Base-by-base conservation (phyloP, 1,140 invertebrate species). In the Drosophila baimaii region DNA sequence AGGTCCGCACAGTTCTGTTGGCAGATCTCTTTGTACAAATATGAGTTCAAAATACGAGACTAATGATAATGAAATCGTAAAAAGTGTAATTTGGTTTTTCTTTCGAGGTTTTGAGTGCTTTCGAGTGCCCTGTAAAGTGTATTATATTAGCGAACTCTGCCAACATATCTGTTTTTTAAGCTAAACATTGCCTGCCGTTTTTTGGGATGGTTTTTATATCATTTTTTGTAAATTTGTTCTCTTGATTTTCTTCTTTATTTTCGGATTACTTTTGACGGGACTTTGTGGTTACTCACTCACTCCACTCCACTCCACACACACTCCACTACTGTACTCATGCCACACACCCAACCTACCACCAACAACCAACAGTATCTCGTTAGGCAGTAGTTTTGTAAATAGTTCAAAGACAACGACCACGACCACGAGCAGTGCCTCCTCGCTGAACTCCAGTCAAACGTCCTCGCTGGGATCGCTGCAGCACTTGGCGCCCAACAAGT, bases 321-420 rank as follows among this genome's bases (percentile, higher is more conserved):
- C 39, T 23, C 23, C 9, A n/a, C n/a, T 27, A 46, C 62, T 33
- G 23, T 35, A 46, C 25, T n/a, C 55, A 39, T 39, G 52, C 41
- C 65, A 54, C 51, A 54, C 44, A 63, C 58, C 47, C 77, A 33
- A 90, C 83, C n/a, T n/a, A n/a, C n/a, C n/a, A n/a, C n/a, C n/a
- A n/a, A 33, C 52, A 57, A 54, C 47, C 77, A 33, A 90, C 85
- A 92, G 91, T 81, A 90, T 86, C 75, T 83, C 86, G 62, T 90
- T 92, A 92, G 91, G 91, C 68, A 89, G 84, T 86, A 91, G 79
- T 84, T 91, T 90, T 91, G 90, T 92, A 92, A 85, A 92, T 92
- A 92, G 80, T 91, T 88, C 81, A 57, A 85, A 77, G 72, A 79
- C 83, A 23, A 23, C 85, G 58, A 78, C 82, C 56, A 66, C 13